phyloP scores from a whole-genome alignment of 1,140 invertebrate genomes.

The Drosophila pseudoananassae region DNA sequence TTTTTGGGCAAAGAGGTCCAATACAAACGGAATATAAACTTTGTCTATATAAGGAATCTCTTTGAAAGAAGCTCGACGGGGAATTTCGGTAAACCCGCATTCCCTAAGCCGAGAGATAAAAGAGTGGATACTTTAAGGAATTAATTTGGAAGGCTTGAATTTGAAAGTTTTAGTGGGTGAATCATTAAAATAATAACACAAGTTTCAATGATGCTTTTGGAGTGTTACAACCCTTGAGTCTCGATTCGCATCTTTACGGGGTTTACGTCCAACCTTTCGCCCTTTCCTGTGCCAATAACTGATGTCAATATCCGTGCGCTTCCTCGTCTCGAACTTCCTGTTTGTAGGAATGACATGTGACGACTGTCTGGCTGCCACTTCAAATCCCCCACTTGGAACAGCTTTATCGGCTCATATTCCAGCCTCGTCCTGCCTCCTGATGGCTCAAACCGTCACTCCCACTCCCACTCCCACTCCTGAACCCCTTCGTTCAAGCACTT shows the following conservation, averaged over 20 bases:
- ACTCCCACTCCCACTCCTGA: not conserved
- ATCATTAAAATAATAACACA: not conserved
- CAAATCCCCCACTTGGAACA: slow-evolving; percentile 16
- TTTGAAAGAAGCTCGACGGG: not conserved
- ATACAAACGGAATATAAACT: not conserved
- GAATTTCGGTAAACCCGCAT: not conserved
- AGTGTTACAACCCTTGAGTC: not conserved
- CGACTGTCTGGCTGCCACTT: slow-evolving; percentile 46
- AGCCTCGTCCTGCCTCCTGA: slow-evolving; percentile 13
- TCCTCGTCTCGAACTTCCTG: slow-evolving; percentile 53
- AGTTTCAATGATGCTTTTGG: not conserved
- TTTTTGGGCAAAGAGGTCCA: not conserved
- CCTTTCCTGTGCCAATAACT: slow-evolving; percentile 16
- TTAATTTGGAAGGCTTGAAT: not conserved
- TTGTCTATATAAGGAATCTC: not conserved
- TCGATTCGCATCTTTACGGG: not conserved
- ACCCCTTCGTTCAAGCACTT: slow-evolving; percentile 51
- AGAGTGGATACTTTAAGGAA: not conserved
- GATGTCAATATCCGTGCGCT: slow-evolving; percentile 58
- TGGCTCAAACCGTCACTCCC: not conserved
- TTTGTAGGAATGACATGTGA: slow-evolving; percentile 63
- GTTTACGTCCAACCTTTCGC: not conserved
- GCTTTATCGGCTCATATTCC: slow-evolving; percentile 6
- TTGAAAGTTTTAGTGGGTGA: not conserved
- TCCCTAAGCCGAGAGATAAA: not conserved